phyloP scores from a whole-genome alignment of 1,140 invertebrate genomes.

The Musca domestica region DNA sequence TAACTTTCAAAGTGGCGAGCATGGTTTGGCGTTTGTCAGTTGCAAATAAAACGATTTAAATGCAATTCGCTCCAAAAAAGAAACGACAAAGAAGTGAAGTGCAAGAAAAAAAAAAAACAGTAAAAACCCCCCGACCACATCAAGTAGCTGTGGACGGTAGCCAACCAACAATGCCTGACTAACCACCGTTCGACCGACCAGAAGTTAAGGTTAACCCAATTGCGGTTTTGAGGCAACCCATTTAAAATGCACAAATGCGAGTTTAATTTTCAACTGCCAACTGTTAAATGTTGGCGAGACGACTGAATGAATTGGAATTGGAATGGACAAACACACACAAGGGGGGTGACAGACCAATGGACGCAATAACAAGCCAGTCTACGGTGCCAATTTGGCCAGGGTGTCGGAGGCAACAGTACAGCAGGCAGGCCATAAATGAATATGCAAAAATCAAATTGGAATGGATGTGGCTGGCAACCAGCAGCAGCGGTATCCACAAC shows the following conservation, averaged over 20 bases:
- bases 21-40: not conserved
- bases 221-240: not conserved
- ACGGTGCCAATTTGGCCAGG: too few species aligned
- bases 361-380: not conserved
- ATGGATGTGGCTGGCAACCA: too few species aligned
- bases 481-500: too few species aligned
- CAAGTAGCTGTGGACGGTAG: conserved; percentile 9
- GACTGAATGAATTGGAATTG: not conserved
- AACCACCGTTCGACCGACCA: not conserved
- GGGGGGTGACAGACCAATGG: not conserved
- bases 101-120: not conserved
- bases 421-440: too few species aligned
- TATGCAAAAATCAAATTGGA: too few species aligned
- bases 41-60: conserved; percentile 1
- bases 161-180: not conserved
- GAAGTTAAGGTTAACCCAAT: conserved; percentile 18
- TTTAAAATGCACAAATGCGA: conserved; percentile 12
- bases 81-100: not conserved
- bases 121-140: too few species aligned
- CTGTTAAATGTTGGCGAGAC: not conserved
- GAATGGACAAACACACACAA: not conserved
- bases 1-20: too few species aligned
- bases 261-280: conserved; percentile 19
- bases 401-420: too few species aligned
- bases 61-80: not conserved